Evolutionary conservation across 2,797 vertebrate species (phyloP).

Genomic region (Benthosema pterotum): DNA sequence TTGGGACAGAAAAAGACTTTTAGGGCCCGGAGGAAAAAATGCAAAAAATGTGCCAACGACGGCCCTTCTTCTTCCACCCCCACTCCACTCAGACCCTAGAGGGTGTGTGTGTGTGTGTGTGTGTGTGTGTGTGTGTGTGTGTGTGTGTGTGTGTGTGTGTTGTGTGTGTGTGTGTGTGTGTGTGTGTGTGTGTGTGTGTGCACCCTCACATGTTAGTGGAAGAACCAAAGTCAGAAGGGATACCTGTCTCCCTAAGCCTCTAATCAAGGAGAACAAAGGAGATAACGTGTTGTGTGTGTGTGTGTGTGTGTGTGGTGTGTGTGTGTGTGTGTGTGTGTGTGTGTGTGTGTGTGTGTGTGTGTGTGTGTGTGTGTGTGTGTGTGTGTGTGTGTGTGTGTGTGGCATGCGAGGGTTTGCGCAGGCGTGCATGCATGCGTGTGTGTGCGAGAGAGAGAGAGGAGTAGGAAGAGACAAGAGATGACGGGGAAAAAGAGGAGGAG

Average conservation of each 20-base stretch:
- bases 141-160: constrained; percentile 32
- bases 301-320: too few species aligned
- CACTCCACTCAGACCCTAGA: constrained; percentile 29
- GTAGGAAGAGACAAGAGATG: constrained; percentile 25
- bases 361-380: too few species aligned
- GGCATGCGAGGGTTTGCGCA: too few species aligned
- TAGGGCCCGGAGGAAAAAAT: constrained; percentile 61
- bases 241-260: constrained; percentile 60
- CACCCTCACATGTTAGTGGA: constrained; percentile 1
- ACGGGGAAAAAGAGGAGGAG: constrained; percentile 6
- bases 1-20: constrained; percentile 68
- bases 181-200: neutral
- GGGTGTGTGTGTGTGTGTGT: constrained; percentile 35
- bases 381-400: too few species aligned
- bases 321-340: too few species aligned
- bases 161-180: constrained; percentile 12
- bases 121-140: constrained; percentile 26
- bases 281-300: constrained; percentile 11
- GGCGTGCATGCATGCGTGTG: too few species aligned
- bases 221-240: constrained; percentile 54
- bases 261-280: constrained; percentile 64
- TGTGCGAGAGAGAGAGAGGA: constrained; percentile 27
- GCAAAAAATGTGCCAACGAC: constrained; percentile 64
- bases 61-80: constrained; percentile 54
- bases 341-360: too few species aligned